phyloP scores from a whole-genome alignment of 1,140 invertebrate genomes.

The Hyphantria cunea region DNA sequence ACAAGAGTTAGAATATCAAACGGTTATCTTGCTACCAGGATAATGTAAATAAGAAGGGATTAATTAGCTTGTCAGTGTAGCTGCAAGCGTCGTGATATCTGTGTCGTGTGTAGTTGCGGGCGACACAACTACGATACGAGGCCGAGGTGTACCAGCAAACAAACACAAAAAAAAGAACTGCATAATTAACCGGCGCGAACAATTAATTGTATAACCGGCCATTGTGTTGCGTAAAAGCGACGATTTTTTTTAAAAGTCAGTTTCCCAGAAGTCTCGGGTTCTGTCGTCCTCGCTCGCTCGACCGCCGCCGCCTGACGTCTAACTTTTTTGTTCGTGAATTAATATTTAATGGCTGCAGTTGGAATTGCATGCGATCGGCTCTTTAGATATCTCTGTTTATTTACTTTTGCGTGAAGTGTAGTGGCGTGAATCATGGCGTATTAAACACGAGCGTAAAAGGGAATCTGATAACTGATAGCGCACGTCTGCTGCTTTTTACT shows the following conservation, averaged over 20 bases:
- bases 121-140: slow-evolving; percentile 7
- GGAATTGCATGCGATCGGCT: slow-evolving; percentile 47
- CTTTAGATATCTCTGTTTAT: slow-evolving; percentile 37
- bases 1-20: slow-evolving; percentile 4
- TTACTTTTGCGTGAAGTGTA: slow-evolving; percentile 34
- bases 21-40: slow-evolving; percentile 11
- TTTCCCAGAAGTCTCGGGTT: slow-evolving; percentile 73
- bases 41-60: slow-evolving; percentile 36
- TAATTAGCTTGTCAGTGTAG: slow-evolving; percentile 53
- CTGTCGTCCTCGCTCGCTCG: slow-evolving; percentile 36
- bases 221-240: slow-evolving; percentile 59
- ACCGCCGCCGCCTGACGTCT: neutral
- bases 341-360: slow-evolving; percentile 59
- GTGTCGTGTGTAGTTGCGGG: slow-evolving; percentile 12
- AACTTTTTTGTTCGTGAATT: slow-evolving; percentile 59
- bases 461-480: slow-evolving; percentile 23
- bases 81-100: slow-evolving; percentile 46
- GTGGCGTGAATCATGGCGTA: slow-evolving; percentile 31
- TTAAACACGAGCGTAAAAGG: slow-evolving; percentile 17
- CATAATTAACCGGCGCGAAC: slow-evolving; percentile 76
- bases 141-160: slow-evolving; percentile 37
- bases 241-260: slow-evolving; percentile 51
- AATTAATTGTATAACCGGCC: slow-evolving; percentile 76
- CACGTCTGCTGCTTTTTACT: slow-evolving; percentile 11
- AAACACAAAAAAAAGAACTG: slow-evolving; percentile 61